These are phyloP conservation scores for Sphenopsis melanotis DNA, from an alignment of 2,797 vertebrate species.

Conservation along the genomic window DNA sequence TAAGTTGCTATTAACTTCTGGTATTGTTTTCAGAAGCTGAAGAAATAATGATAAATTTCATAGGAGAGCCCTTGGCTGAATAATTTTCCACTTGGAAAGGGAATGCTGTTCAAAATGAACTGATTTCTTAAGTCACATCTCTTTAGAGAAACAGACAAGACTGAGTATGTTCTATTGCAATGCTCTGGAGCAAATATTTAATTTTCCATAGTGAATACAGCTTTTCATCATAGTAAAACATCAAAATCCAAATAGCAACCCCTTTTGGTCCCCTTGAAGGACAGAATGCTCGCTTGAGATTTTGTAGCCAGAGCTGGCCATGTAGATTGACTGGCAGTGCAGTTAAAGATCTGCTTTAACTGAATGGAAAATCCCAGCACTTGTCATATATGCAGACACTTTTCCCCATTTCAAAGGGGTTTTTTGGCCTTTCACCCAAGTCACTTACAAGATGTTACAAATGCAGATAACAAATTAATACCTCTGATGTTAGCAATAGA, in stretches of 20 bases:
- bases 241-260: neutral
- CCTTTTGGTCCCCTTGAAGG: neutral
- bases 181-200: neutral
- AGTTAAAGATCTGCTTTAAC: neutral
- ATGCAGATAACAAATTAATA: neutral
- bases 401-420: fast-evolving
- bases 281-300: neutral
- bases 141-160: neutral
- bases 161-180: too few relatives aligned
- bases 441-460: neutral
- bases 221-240: neutral
- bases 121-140: neutral
- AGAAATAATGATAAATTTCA: neutral
- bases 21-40: neutral
- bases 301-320: neutral
- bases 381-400: neutral
- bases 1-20: neutral
- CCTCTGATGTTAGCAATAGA: neutral
- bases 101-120: neutral
- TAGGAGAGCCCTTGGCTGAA: neutral
- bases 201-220: neutral
- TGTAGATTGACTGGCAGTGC: too few relatives aligned
- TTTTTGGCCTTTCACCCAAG: neutral
- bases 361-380: neutral
- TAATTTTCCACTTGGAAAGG: neutral